A percentile compares a stretch with the other conserved stretches of the same genome.
phyloP scores from a whole-genome alignment of 2,888 invertebrate species.

The Congeria kusceri region DNA sequence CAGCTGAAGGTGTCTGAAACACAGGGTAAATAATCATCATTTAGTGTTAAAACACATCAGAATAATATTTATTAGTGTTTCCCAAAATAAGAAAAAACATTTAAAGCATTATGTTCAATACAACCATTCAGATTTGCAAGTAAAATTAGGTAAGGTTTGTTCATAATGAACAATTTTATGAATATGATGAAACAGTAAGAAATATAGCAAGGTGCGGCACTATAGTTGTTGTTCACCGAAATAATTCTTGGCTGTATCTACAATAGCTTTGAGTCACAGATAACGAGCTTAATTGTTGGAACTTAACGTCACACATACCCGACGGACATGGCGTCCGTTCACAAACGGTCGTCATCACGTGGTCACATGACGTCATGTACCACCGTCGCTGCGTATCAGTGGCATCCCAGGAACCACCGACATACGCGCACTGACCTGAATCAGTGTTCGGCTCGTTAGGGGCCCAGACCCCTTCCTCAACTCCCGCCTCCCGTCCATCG shows the following conservation, averaged over 20 bases:
- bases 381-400: constrained; percentile 41
- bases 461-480: constrained; percentile 75
- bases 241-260: too few relatives aligned
- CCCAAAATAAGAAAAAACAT: too few relatives aligned
- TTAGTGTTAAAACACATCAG: too few relatives aligned
- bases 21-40: background rate
- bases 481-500: constrained; percentile 58
- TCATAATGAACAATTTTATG: too few relatives aligned
- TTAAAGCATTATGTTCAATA: too few relatives aligned
- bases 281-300: too few relatives aligned
- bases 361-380: constrained; percentile 68
- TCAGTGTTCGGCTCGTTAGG: constrained; percentile 59
- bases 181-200: background rate
- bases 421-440: constrained; percentile 64
- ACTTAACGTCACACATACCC: constrained; percentile 47
- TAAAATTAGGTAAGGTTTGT: too few relatives aligned
- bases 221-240: too few relatives aligned
- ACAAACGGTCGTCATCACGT: constrained; percentile 65
- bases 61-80: too few relatives aligned
- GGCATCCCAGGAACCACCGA: constrained; percentile 30
- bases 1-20: constrained; percentile 71
- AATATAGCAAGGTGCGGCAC: background rate
- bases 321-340: constrained; percentile 69
- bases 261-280: too few relatives aligned
- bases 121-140: too few relatives aligned